Base-by-base conservation (phyloP, 2,113 vertebrate genomes). In the Marcusenius ussheri region DNA sequence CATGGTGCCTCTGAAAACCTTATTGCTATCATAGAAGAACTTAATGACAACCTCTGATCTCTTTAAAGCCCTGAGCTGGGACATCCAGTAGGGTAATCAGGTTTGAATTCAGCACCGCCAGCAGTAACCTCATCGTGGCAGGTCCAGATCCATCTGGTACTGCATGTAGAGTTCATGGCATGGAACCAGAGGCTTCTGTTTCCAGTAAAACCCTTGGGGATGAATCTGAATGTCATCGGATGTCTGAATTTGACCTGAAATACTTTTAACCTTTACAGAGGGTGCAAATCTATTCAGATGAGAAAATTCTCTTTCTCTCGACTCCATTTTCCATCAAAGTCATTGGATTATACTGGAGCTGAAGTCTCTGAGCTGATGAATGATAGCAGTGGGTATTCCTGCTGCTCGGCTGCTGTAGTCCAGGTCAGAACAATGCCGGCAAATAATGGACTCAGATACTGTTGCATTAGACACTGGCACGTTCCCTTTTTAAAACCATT, bases 141-240 rank as follows among this genome's bases (percentile, higher is more conserved):
- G 35, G 74, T 80, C 74, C 74, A 80, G 31, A 6, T 42, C 17
- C 35, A 42, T 80, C 35, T 80, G 35, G 74, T 17, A 17, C 35
- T 19, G 35, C 13, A 2, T 80, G 74, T 80, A 19, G 31, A 80
- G 74, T 80, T 80, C 35, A 42, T 77, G 31, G 15, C 70, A 35
- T 27, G 19, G 70, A 39, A 35, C 35, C 31, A 17, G 70, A 35
- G 35, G 70, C 27, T 35, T 77, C 70, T 84, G 39, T 84, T 45
- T 84, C 42, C 80, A 47, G 84, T 31, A 27, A 56, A 77, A 62
- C 19, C 58, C 13, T 39, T 50, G 17, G 21, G 45, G 42, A 70
- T 89, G 45, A 77, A 47, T 77, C 66, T 62, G 88, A 89, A 77
- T 89, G 88, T 70, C 62, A 31, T 46, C 56, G 8, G 87, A 88